Evolutionary conservation across 2,888 invertebrate species (phyloP), one percentile per base, ranked within the genome.

Genomic region (Tipula helvola): DNA sequence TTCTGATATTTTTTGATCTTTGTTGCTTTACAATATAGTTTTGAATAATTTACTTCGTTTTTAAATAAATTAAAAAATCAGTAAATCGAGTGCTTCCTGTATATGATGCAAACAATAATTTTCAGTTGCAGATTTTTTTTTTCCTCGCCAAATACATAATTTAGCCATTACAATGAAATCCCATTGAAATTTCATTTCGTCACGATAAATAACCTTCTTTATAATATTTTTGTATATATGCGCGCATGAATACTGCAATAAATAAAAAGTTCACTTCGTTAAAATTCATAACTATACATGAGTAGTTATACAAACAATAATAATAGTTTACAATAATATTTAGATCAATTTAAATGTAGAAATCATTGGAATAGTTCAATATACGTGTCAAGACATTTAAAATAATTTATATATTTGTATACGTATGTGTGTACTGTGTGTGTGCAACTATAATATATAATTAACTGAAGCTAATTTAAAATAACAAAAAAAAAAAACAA

Each of bases 261-360:
- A 71, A 71, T 28, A 71, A 28, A 71, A 71, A 71, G 10, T 71
- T 28, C 28, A 71, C 71, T 71, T 71, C 71, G 71, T 71, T 71
- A 71, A 71, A 71, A 71, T 71, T 71, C 71, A 71, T 71, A 71
- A 71, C 28, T 71, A 13, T 52, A 44, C 10, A 10, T 10, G 3
- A 44, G 28, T 44, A 44, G 1, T 16, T 16, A 52, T 16, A 71
- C 71, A 71, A 71, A 71, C 71, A 71, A 12, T 71, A 71, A 52
- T 52, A 71, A 52, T 52, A 52, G 52, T 52, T 52, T 52, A 52
- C 52, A 52, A 71, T 71, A 71, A 71, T 28, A 71, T 71, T 71
- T 71, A 71, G 71, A 71, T 71, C 71, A 71, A 71, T 71, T 71
- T 71, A 71, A 71, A 71, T 71, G 71, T 71, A 71, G 71, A 71